Base-by-base conservation (phyloP, 2,113 vertebrate genomes). In the Morphnarchus princeps region DNA sequence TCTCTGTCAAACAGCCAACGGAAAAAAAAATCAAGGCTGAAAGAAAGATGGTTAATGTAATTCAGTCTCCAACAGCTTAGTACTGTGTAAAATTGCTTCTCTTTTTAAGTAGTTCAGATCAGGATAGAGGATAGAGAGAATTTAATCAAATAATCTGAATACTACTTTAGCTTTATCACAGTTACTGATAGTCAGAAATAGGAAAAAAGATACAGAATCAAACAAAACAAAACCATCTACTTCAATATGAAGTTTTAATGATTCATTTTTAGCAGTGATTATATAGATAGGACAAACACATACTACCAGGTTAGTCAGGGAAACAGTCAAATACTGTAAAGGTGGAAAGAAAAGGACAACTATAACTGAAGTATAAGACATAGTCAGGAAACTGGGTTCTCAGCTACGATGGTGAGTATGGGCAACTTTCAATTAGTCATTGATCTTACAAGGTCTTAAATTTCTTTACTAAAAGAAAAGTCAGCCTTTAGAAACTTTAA, bases 21-120 rank as follows among this genome's bases (percentile, higher is more conserved):
- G 95, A 99, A 99, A 98, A 99, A 99, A 83, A 99, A 97, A 11
- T 99, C 99, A 74, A 99, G 98, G 96, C 99, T 99, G 97, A 57
- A 98, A 98, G 72, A 96, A 82, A 97, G 42, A 93, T 1, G 12
- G 43, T 82, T 73, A 47, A 79, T 42, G 43, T 62, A 59, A 79
- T 76, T 93, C 47, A 95, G 61, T 54, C 87, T 76, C 49, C 49
- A 82, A 50, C 34, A 85, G 16, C 62, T 74, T 29, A 43, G 15
- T 42, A 70, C 11, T 40, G 17, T 40, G 20, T 58, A 87, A 90
- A 91, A 80, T 24, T 34, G 9, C 66, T 79, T 72, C 40, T 71
- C 52, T 89, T 89, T 59, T 59, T 26, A 63, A 87, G 58, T 22
- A 87, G 43, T 50, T 91, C 61, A 87, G 71, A 67, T 45, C 25